Percentiles rank a stretch among this genome's conserved stretches.
These are phyloP conservation scores for Polydesmus complanatus DNA, from an alignment of 2,888 invertebrate species.

Conservation along the genomic window DNA sequence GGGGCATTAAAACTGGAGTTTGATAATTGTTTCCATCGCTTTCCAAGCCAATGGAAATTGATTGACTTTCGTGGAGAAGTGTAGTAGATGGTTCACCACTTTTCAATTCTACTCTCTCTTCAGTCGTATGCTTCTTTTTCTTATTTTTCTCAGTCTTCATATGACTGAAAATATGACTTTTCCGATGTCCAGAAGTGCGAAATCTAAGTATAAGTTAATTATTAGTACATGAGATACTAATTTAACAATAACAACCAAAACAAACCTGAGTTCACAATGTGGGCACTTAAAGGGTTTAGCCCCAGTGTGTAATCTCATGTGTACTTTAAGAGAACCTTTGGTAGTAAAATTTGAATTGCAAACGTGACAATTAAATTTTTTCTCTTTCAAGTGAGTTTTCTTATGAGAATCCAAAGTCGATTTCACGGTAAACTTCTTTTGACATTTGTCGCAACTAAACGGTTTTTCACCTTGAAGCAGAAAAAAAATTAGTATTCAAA, in stretches of 20 bases:
- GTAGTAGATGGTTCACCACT: not conserved
- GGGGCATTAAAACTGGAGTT: not conserved
- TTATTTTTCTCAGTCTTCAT: conserved; percentile 26
- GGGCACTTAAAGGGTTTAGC: conserved; percentile 74
- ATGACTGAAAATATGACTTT: conserved; percentile 45
- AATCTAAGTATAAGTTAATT: too few species aligned
- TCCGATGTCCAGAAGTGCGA: conserved; percentile 50
- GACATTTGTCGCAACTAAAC: conserved; percentile 31
- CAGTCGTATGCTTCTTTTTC: not conserved
- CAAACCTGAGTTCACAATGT: conserved; percentile 57
- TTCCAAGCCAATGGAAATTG: too few species aligned
- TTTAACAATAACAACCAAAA: too few species aligned
- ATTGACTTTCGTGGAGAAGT: not conserved
- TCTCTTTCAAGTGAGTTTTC: conserved; percentile 29
- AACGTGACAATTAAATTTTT: conserved; percentile 32
- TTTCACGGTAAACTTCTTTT: conserved; percentile 44
- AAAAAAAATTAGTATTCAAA: too few species aligned
- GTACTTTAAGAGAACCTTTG: conserved; percentile 33
- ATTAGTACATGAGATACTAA: too few species aligned
- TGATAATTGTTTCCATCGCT: not conserved
- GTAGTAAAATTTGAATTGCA: conserved; percentile 33
- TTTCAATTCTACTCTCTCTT: not conserved
- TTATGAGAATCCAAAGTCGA: conserved; percentile 43
- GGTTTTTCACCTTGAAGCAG: conserved; percentile 41
- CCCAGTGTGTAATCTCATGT: conserved; percentile 41